Percentiles rank a stretch among this genome's conserved stretches.
These are phyloP conservation scores for Pantala flavescens DNA, from an alignment of 1,140 invertebrate species.

Conservation along the genomic window DNA sequence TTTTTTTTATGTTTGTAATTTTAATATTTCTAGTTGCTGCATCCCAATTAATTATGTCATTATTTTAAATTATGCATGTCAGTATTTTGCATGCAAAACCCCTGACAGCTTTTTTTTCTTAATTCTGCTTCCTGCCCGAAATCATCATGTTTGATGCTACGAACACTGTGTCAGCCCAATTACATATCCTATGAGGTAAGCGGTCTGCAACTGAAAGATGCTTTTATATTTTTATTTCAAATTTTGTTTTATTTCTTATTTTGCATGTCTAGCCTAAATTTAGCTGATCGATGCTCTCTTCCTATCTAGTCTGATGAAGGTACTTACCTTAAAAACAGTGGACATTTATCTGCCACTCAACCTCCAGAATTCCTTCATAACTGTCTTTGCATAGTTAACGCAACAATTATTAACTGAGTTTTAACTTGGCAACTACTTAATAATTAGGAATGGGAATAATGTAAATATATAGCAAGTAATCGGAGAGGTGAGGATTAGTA, in stretches of 20 bases:
- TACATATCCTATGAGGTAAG: slow-evolving; percentile 1
- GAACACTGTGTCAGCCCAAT: not conserved
- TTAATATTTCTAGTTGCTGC: not conserved
- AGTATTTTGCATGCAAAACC: not conserved
- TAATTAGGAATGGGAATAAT: not conserved
- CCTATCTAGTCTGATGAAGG: not conserved
- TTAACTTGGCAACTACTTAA: not conserved
- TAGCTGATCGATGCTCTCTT: not conserved
- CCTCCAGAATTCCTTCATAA: not conserved
- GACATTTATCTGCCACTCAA: not conserved
- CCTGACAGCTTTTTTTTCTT: not conserved
- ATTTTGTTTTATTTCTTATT: not conserved
- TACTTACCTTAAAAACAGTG: not conserved
- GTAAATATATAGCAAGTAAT: not conserved
- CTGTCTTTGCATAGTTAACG: not conserved
- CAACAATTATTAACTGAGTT: not conserved
- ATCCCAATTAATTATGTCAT: not conserved
- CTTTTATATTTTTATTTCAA: not conserved
- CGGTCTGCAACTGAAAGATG: not conserved
- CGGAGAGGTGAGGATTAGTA: too few species aligned
- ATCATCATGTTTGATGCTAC: not conserved
- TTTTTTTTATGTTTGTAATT: not conserved
- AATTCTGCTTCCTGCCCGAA: slow-evolving; percentile 3
- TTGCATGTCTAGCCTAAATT: not conserved
- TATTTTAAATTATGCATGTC: not conserved